Conservation (phyloP, 2,888 invertebrate species). For the Tetrapedia diversipes region DNA sequence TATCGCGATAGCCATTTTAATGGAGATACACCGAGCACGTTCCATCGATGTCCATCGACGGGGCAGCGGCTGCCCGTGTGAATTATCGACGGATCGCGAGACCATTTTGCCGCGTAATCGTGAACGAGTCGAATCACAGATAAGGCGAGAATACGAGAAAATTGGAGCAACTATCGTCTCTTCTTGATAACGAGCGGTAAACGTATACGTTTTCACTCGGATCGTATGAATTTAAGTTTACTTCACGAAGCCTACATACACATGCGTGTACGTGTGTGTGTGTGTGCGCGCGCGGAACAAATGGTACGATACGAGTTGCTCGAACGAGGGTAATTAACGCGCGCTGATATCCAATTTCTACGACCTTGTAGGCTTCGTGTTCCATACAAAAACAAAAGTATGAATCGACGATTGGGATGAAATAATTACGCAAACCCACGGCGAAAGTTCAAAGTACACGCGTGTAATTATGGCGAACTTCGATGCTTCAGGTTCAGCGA, state of each 20-base stretch:
- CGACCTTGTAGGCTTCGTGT: neutral
- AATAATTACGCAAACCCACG: neutral
- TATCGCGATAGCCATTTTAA: conserved; percentile 42
- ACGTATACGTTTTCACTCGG: neutral
- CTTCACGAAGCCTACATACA: no score
- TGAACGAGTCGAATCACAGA: neutral
- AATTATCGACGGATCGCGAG: neutral
- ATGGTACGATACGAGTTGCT: no score
- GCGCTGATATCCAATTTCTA: neutral
- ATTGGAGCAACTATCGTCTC: neutral
- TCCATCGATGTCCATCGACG: neutral
- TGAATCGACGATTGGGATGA: no score
- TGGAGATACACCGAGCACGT: conserved; percentile 13
- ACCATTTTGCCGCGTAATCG: neutral
- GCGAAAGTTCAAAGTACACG: neutral
- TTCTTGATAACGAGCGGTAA: neutral
- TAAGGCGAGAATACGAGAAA: neutral
- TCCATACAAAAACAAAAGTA: neutral
- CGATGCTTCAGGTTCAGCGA: neutral
- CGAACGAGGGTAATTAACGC: neutral
- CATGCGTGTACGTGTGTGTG: no score
- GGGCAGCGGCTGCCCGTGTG: neutral
- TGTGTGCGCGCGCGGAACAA: no score
- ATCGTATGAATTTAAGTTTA: neutral
- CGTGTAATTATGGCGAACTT: neutral